Conservation (phyloP, 2,888 invertebrate genomes). For the Dysmachus trigonus region DNA sequence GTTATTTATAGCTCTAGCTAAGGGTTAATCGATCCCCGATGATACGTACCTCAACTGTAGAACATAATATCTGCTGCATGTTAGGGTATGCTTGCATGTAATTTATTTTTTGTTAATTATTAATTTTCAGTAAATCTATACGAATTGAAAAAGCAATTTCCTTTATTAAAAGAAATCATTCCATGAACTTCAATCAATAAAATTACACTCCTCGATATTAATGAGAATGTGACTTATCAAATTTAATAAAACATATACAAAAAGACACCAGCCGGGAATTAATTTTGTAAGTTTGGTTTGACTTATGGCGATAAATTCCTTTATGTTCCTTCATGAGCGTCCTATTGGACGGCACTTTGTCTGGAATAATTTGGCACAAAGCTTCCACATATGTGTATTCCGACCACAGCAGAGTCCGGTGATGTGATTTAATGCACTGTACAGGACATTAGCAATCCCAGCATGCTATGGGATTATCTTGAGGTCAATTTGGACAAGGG, state of each 20-base stretch:
- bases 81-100: not conserved
- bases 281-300: constrained; percentile 69
- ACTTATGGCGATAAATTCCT: constrained; percentile 83
- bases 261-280: not conserved
- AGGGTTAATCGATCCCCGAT: not conserved
- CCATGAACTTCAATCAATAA: not conserved
- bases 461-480: constrained; percentile 81
- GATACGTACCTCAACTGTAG: not conserved
- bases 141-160: not conserved
- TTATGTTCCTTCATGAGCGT: constrained; percentile 85
- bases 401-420: constrained; percentile 72
- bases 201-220: not conserved
- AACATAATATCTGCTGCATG: not conserved
- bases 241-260: not conserved
- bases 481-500: constrained; percentile 70
- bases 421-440: constrained; percentile 76
- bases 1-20: not conserved
- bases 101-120: too few relatives aligned
- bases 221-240: not conserved
- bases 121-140: too few relatives aligned
- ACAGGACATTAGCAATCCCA: constrained; percentile 81
- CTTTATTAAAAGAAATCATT: not conserved
- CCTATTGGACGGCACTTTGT: constrained; percentile 86
- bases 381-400: constrained; percentile 73
- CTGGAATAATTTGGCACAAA: constrained; percentile 78